Conservation (phyloP, 2,113 vertebrate species). For the Xiphorhynchus elegans region DNA sequence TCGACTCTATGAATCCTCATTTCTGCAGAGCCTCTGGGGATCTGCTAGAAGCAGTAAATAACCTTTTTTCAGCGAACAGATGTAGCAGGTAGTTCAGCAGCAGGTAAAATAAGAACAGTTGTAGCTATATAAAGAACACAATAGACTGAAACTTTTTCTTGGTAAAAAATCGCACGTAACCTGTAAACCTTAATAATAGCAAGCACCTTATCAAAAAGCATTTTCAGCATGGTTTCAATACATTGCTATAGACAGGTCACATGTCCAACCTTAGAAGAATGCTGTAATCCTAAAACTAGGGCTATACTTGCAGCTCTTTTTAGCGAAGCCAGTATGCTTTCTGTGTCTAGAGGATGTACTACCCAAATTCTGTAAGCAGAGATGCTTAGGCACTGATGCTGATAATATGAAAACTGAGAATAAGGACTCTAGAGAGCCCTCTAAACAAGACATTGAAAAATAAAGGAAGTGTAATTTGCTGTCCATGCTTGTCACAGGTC, state of each 20-base stretch:
- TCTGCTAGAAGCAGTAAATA: conserved; percentile 28
- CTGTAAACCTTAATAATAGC: background rate
- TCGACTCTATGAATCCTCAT: background rate
- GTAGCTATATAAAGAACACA: conserved; percentile 22
- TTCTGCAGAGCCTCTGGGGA: background rate
- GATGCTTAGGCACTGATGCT: background rate
- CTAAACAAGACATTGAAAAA: background rate
- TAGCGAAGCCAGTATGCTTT: background rate
- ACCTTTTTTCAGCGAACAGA: background rate
- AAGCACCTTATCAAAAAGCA: background rate
- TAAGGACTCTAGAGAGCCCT: background rate
- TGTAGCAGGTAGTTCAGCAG: background rate
- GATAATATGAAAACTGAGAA: background rate
- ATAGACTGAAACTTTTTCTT: background rate
- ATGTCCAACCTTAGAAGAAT: background rate
- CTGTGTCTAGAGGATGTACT: background rate
- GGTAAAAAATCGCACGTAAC: background rate
- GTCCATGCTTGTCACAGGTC: background rate
- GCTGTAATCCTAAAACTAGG: background rate
- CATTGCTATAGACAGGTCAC: background rate
- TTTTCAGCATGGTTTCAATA: background rate
- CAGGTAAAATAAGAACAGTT: conserved; percentile 16
- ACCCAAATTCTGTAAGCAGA: background rate
- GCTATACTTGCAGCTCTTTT: background rate
- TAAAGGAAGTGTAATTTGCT: background rate